Evolutionary conservation across 2,888 invertebrate genomes (phyloP).

Genomic region (Drosophila austrosaltans): DNA sequence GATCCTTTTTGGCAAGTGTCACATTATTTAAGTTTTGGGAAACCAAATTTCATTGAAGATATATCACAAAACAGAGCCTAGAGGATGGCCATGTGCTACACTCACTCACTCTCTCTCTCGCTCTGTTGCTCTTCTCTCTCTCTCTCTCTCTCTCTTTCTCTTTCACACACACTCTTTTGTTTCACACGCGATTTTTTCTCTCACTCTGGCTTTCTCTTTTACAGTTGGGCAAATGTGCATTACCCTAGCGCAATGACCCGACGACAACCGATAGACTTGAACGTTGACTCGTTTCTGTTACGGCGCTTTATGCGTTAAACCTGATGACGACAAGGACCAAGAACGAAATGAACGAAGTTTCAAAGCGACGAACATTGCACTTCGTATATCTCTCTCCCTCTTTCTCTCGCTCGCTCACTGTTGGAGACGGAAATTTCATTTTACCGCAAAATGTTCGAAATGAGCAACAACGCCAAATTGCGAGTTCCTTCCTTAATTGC

Average conservation of each 20-base stretch:
- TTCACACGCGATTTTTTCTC: background rate
- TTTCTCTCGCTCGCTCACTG: constrained; percentile 34
- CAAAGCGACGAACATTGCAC: constrained; percentile 40
- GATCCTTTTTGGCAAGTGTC: background rate
- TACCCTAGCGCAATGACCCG: constrained; percentile 80
- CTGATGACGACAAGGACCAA: constrained; percentile 53
- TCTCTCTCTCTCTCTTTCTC: background rate
- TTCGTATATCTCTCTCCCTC: constrained; percentile 17
- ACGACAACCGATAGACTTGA: constrained; percentile 75
- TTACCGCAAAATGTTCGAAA: constrained; percentile 70
- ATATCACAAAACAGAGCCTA: constrained; percentile 5
- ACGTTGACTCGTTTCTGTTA: constrained; percentile 81
- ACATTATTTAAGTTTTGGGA: background rate
- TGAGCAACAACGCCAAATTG: constrained; percentile 68
- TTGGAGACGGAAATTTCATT: constrained; percentile 61
- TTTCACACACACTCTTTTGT: background rate
- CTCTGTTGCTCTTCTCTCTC: background rate
- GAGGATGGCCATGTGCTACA: constrained; percentile 4
- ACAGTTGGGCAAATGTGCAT: constrained; percentile 56
- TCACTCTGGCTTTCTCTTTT: background rate
- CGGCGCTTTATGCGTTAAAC: constrained; percentile 54
- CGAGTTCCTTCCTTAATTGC: constrained; percentile 75
- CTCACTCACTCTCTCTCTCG: background rate
- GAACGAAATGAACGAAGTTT: constrained; percentile 38
- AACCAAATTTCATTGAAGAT: constrained; percentile 2